Percentiles rank a stretch among this genome's conserved stretches.
These are phyloP conservation scores for Leptopilina myrica DNA, from an alignment of 2,888 invertebrate species.

Conservation along the genomic window DNA sequence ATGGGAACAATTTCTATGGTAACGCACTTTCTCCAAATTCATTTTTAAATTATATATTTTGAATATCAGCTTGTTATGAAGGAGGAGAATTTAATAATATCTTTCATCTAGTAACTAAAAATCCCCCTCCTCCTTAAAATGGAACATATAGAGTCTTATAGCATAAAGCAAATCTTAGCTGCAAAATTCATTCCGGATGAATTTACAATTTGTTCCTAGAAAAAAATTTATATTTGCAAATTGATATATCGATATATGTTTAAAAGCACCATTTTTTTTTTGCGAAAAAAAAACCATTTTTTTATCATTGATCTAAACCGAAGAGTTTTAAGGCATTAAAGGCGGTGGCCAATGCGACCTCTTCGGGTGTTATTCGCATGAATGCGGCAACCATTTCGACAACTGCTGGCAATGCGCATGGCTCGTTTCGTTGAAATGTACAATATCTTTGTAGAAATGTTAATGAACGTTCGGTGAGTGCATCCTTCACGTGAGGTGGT, in stretches of 20 bases:
- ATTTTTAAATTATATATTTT: too few species aligned
- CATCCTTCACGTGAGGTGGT: constrained; percentile 91
- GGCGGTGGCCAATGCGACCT: constrained; percentile 92
- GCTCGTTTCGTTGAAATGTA: constrained; percentile 97
- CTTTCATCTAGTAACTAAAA: not conserved
- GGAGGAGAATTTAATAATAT: too few species aligned
- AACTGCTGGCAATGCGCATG: constrained; percentile 94
- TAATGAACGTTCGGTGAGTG: constrained; percentile 90
- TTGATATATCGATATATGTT: too few species aligned
- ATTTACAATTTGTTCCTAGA: too few species aligned
- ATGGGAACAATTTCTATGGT: too few species aligned
- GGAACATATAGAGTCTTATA: too few species aligned
- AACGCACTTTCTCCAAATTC: too few species aligned
- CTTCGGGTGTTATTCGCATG: constrained; percentile 90
- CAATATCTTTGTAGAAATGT: constrained; percentile 92
- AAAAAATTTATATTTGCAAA: too few species aligned
- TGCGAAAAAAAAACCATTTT: not conserved
- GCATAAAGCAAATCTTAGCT: not conserved
- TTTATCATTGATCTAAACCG: constrained; percentile 86
- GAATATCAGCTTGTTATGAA: too few species aligned
- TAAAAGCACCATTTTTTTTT: not conserved
- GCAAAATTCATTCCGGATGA: constrained; percentile 13
- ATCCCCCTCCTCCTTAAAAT: too few species aligned
- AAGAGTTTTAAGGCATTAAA: constrained; percentile 95
- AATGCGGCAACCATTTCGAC: constrained; percentile 97